Conservation (phyloP, 2,888 invertebrate species). For the Punctoribates punctum region DNA sequence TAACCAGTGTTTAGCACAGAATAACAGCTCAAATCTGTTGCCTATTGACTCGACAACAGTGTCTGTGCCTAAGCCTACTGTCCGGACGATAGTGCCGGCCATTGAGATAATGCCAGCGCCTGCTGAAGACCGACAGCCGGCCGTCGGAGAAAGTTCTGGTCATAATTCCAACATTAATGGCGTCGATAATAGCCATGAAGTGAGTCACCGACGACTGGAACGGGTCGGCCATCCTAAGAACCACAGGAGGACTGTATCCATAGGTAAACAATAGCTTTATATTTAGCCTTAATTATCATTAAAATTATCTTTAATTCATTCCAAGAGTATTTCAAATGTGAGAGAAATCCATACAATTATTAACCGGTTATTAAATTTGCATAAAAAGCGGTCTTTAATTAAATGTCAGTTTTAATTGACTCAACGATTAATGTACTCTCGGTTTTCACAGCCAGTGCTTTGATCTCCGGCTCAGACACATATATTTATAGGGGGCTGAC, state of each 20-base stretch:
- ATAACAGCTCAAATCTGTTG: not conserved
- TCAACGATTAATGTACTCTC: too few relatives aligned
- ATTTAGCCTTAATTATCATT: not conserved
- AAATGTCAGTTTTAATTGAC: too few relatives aligned
- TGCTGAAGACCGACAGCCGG: not conserved
- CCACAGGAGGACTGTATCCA: constrained; percentile 24
- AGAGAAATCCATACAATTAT: too few relatives aligned
- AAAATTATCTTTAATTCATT: not conserved
- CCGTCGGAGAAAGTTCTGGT: not conserved
- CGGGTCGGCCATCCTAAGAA: constrained; percentile 23
- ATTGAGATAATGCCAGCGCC: constrained; percentile 10
- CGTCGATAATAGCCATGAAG: not conserved
- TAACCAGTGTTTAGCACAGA: not conserved
- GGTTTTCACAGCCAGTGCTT: too few relatives aligned
- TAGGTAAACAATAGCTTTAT: not conserved
- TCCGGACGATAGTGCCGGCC: not conserved
- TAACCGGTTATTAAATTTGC: too few relatives aligned
- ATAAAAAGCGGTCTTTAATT: too few relatives aligned
- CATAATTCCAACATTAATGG: not conserved
- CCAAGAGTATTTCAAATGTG: not conserved
- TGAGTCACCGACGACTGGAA: constrained; percentile 7
- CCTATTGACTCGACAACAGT: not conserved
- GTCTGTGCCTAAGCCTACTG: not conserved
- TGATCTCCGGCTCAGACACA: too few relatives aligned
- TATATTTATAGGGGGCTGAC: too few relatives aligned